phyloP scores from a whole-genome alignment of 2,113 vertebrate species.

The Paracanthobrama guichenoti region DNA sequence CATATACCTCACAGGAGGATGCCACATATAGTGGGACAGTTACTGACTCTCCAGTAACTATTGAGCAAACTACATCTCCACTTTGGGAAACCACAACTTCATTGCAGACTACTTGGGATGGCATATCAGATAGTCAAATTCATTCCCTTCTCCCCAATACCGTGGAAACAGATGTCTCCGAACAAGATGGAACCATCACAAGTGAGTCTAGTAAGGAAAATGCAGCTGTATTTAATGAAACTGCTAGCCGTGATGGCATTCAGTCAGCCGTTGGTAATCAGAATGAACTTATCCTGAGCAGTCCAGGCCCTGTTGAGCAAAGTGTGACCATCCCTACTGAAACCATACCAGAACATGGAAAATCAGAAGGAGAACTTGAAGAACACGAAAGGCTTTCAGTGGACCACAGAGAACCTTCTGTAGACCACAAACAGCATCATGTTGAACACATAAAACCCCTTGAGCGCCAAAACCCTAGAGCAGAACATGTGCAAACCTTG shows the following conservation, averaged over 20 bases:
- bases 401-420: conserved; percentile 39
- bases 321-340: conserved; percentile 25
- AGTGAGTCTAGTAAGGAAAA: neutral
- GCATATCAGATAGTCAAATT: conserved; percentile 39
- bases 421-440: neutral
- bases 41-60: conserved; percentile 55
- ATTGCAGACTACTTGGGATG: conserved; percentile 45
- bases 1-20: conserved; percentile 48
- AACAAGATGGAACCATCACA: neutral
- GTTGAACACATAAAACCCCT: neutral
- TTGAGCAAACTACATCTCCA: conserved; percentile 53
- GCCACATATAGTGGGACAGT: conserved; percentile 53
- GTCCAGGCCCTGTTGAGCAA: conserved; percentile 37
- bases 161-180: conserved; percentile 3
- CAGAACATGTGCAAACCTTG: neutral
- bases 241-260: neutral
- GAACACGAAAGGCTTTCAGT: neutral
- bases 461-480: neutral
- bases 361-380: neutral
- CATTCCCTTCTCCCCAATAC: conserved; percentile 32
- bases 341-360: conserved; percentile 25
- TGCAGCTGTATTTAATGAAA: conserved; percentile 24
- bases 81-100: conserved; percentile 55
- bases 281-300: conserved; percentile 17
- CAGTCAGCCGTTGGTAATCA: neutral